Percentiles rank a stretch among this genome's conserved stretches.
phyloP scores from a whole-genome alignment of 2,113 vertebrate genomes.

The Paratilapia polleni region DNA sequence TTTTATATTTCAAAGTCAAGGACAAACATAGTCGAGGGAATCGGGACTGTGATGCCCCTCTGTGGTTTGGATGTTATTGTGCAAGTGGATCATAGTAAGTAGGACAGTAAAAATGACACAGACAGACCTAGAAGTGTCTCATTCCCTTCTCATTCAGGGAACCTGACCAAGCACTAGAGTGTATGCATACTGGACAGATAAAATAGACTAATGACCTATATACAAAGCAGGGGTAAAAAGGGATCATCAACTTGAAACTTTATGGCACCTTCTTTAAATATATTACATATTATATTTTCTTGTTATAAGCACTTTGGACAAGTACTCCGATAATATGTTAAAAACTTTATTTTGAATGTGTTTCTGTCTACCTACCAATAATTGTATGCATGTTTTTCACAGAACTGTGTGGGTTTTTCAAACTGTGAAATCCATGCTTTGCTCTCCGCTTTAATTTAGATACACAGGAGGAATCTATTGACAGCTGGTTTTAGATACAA shows the following conservation, averaged over 20 bases:
- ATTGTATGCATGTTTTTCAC: not conserved
- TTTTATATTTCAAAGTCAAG: slow-evolving; percentile 50
- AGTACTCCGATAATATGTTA: not conserved
- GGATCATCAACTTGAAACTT: not conserved
- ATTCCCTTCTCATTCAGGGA: slow-evolving; percentile 29
- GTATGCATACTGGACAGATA: not conserved
- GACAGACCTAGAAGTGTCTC: slow-evolving; percentile 63
- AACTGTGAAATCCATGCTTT: not conserved
- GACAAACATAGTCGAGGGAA: slow-evolving; percentile 44
- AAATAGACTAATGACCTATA: slow-evolving; percentile 21
- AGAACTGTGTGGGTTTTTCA: not conserved
- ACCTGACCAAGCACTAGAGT: slow-evolving; percentile 46
- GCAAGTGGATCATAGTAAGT: slow-evolving; percentile 62
- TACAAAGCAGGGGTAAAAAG: not conserved
- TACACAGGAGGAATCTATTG: slow-evolving; percentile 38
- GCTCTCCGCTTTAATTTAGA: slow-evolving; percentile 4
- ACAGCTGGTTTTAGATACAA: slow-evolving; percentile 38
- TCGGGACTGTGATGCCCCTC: slow-evolving; percentile 28
- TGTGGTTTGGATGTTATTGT: slow-evolving; percentile 54
- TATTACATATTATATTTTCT: not conserved
- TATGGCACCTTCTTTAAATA: not conserved
- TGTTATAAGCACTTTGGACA: not conserved
- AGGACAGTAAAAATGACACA: slow-evolving; percentile 62
- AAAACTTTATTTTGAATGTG: not conserved
- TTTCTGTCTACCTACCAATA: not conserved